Conservation (phyloP, 2,113 vertebrate species). For the Peromyscus californicus region DNA sequence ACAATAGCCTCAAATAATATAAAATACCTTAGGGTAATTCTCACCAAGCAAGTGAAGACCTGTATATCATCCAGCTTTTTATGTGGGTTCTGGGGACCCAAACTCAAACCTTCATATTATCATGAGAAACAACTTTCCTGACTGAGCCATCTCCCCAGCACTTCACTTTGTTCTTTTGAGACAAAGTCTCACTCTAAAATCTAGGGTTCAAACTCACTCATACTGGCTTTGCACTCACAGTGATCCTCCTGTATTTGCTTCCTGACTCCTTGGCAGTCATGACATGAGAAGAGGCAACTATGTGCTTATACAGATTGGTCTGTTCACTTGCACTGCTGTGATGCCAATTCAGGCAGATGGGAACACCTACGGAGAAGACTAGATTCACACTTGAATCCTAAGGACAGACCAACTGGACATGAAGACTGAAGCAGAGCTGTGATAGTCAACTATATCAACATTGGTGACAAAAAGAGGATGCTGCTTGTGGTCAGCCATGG, state of each 20-base stretch:
- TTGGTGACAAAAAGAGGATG: background rate
- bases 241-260: background rate
- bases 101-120: background rate
- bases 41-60: background rate
- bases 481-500: background rate
- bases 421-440: background rate
- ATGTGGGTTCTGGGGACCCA: background rate
- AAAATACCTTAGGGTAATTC: background rate
- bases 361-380: background rate
- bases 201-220: background rate
- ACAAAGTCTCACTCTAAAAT: background rate
- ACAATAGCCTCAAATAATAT: too few relatives aligned
- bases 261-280: background rate
- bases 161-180: background rate
- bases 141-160: too few relatives aligned
- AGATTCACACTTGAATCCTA: background rate
- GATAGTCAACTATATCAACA: background rate
- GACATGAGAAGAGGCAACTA: background rate
- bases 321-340: background rate
- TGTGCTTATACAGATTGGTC: background rate
- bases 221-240: background rate
- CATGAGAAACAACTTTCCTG: background rate
- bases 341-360: background rate
- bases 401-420: background rate
- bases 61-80: background rate